Conservation (phyloP, 2,113 vertebrate species). For the Vulpes lagopus region DNA sequence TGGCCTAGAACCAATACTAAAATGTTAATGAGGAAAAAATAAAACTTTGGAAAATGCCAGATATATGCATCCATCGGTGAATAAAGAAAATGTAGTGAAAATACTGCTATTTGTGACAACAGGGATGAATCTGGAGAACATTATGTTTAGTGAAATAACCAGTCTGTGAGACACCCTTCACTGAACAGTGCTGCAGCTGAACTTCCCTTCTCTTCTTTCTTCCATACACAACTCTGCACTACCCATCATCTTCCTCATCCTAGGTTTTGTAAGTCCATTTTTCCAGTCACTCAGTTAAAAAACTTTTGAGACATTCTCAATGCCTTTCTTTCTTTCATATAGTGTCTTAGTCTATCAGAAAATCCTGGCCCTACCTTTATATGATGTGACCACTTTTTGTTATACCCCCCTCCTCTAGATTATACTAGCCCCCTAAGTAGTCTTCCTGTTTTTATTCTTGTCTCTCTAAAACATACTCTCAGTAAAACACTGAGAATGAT, state of each 20-base stretch:
- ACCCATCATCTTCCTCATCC: background rate
- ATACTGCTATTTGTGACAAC: background rate
- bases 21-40: background rate
- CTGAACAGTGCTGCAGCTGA: background rate
- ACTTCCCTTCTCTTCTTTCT: background rate
- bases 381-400: background rate
- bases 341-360: background rate
- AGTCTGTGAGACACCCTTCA: background rate
- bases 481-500: background rate
- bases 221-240: background rate
- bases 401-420: background rate
- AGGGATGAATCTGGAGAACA: background rate
- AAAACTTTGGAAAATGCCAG: background rate
- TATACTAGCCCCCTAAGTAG: background rate
- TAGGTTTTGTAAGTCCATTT: background rate
- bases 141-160: background rate
- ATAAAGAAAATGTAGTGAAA: background rate
- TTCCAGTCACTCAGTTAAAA: background rate
- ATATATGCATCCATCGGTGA: background rate
- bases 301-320: background rate
- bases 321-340: background rate
- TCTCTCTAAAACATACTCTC: background rate
- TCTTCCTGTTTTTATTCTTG: background rate
- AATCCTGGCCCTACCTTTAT: background rate
- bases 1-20: background rate